Evolutionary conservation across 1,140 invertebrate genomes (phyloP).

Genomic region (Trachymyrmex septentrionalis): DNA sequence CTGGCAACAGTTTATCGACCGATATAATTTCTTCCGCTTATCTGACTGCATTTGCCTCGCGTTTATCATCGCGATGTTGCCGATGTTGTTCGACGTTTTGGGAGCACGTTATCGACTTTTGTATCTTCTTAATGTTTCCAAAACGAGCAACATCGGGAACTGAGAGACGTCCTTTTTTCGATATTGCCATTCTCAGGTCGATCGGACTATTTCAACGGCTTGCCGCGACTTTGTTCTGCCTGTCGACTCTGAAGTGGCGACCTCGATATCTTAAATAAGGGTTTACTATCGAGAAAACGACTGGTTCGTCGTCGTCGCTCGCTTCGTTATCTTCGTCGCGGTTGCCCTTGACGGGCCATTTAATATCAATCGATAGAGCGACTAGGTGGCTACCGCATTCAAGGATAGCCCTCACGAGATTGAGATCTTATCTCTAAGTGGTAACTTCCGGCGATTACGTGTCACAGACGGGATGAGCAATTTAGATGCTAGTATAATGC

Average conservation of each 20-base stretch:
- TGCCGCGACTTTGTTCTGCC: conserved; percentile 70
- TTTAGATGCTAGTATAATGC: conserved; percentile 11
- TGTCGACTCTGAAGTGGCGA: conserved; percentile 67
- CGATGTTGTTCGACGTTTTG: conserved; percentile 17
- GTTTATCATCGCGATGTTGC: conserved; percentile 1
- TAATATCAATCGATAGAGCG: conserved; percentile 63
- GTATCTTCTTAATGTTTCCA: conserved; percentile 36
- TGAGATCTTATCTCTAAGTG: conserved; percentile 44
- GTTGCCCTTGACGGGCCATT: conserved; percentile 38
- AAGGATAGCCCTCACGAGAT: conserved; percentile 21
- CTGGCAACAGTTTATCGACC: background rate
- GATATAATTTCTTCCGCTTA: conserved; percentile 15
- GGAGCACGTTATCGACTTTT: conserved; percentile 27
- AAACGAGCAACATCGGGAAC: conserved; percentile 31
- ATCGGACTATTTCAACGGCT: conserved; percentile 61
- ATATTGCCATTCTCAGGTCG: conserved; percentile 32
- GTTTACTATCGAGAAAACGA: conserved; percentile 71
- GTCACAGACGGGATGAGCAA: background rate
- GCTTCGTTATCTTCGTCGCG: conserved; percentile 22
- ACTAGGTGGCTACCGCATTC: conserved; percentile 40
- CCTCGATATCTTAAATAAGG: conserved; percentile 75
- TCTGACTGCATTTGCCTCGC: background rate
- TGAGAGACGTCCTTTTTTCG: conserved; percentile 40
- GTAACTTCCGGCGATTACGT: conserved; percentile 32
- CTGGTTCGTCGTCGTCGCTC: conserved; percentile 42